A percentile compares a stretch with the other conserved stretches of the same genome.
Conservation (phyloP, 2,888 invertebrate species). For the Julus scanicus region DNA sequence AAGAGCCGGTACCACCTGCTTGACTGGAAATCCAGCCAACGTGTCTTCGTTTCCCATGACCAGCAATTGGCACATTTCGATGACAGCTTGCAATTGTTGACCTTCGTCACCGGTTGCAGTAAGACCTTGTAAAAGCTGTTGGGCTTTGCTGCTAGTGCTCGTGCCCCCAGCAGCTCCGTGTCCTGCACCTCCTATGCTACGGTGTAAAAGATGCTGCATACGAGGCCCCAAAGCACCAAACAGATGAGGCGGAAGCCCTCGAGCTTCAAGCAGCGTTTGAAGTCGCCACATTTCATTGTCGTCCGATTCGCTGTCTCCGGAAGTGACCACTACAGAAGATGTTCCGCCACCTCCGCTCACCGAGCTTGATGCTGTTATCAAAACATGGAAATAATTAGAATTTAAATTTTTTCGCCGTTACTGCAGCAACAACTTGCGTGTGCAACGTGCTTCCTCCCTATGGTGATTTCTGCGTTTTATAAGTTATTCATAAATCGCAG, state of each 20-base stretch:
- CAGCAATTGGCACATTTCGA: constrained; percentile 97
- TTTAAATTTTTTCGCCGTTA: background rate
- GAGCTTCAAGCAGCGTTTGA: constrained; percentile 92
- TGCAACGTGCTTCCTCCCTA: background rate
- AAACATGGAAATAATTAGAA: background rate
- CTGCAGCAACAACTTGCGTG: background rate
- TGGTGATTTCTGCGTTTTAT: background rate
- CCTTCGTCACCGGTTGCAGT: constrained; percentile 95
- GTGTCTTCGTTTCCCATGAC: constrained; percentile 99
- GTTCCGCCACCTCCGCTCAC: constrained; percentile 59
- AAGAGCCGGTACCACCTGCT: constrained; percentile 96
- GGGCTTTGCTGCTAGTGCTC: constrained; percentile 78
- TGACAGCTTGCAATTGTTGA: constrained; percentile 94
- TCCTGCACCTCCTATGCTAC: constrained; percentile 83
- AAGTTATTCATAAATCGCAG: background rate
- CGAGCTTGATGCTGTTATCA: constrained; percentile 57
- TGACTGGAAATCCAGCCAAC: constrained; percentile 96
- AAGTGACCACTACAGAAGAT: constrained; percentile 60
- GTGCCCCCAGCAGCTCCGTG: constrained; percentile 51
- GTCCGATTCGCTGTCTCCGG: constrained; percentile 75
- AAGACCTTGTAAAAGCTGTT: constrained; percentile 89
- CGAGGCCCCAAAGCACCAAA: constrained; percentile 95
- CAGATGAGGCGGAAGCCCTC: constrained; percentile 95
- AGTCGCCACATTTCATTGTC: constrained; percentile 95
- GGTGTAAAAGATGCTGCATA: constrained; percentile 94